Evolutionary conservation across 2,888 invertebrate genomes (phyloP), one percentile per base, ranked within the genome.

Genomic region (Biston betularia): DNA sequence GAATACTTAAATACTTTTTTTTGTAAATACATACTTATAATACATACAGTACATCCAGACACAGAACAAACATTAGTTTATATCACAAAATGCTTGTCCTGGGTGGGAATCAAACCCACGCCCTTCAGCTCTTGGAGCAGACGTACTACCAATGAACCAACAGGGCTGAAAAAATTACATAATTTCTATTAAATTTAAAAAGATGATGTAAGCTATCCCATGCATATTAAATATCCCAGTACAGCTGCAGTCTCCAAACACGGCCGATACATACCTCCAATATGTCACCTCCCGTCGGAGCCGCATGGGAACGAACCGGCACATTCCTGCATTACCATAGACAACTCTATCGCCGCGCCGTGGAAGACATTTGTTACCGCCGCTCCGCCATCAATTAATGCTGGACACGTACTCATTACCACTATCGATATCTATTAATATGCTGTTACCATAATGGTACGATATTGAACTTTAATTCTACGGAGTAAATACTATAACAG

Each of bases 271-370:
- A 10, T n/a, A 38, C 52, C 38, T 38, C 10, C 52, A 38, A 53
- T 53, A 65, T 61, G 63, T 68, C 65, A 63, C 67, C 10, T 15
- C 6, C n/a, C 33, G 34, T 56, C 45, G 52, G 46, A 46, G n/a
- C 42, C 55, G 44, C 12, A 52, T 67, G 67, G 67, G 69, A 71
- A 67, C 46, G 49, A 40, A 58, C 57, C 49, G 40, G 40, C 24
- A 66, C 66, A 66, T 66, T 66, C 66, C 66, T 7, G 12, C 7
- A 66, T 65, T 53, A 66, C 57, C 66, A 66, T 53, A 62, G 57
- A 70, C 70, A 70, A 59, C 67, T 71, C 67, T 72, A 73, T 73
- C 73, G 48, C 33, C 60, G 55, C 58, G 65, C 46, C 63, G 65
- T 61, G 60, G 65, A 42, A 63, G 48, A 46, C 68, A 67, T 73